phyloP scores from a whole-genome alignment of 2,113 vertebrate genomes.

The Athene noctua region DNA sequence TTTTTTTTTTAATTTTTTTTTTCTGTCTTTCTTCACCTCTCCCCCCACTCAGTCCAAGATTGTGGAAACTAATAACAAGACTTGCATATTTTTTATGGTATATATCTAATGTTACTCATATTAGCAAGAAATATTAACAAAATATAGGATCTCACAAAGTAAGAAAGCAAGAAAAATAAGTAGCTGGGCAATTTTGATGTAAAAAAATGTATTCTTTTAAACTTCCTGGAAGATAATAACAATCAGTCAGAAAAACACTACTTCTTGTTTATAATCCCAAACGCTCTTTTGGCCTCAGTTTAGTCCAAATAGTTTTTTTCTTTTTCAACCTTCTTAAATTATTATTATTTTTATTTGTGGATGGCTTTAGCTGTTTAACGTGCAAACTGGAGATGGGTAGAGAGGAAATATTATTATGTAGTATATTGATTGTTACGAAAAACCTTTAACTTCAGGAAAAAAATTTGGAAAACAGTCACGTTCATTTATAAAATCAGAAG shows the following conservation, averaged over 20 bases:
- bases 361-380: neutral
- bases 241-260: neutral
- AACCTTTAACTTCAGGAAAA: neutral
- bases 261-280: neutral
- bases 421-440: neutral
- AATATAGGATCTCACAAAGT: neutral
- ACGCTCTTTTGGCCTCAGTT: neutral
- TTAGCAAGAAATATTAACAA: neutral
- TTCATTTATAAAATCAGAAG: neutral
- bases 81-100: neutral
- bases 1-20: neutral
- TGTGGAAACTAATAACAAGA: neutral
- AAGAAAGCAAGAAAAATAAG: neutral
- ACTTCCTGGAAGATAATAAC: neutral
- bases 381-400: neutral
- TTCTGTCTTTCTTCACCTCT: too few species aligned
- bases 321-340: neutral
- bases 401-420: neutral
- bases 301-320: neutral
- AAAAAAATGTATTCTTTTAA: neutral
- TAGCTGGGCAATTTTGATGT: neutral
- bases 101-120: neutral
- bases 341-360: neutral
- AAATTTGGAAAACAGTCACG: accelerated
- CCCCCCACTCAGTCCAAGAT: neutral